Conservation (phyloP, 37 sponge, comb jelly and placozoan species). For the Amphimedon queenslandica region DNA sequence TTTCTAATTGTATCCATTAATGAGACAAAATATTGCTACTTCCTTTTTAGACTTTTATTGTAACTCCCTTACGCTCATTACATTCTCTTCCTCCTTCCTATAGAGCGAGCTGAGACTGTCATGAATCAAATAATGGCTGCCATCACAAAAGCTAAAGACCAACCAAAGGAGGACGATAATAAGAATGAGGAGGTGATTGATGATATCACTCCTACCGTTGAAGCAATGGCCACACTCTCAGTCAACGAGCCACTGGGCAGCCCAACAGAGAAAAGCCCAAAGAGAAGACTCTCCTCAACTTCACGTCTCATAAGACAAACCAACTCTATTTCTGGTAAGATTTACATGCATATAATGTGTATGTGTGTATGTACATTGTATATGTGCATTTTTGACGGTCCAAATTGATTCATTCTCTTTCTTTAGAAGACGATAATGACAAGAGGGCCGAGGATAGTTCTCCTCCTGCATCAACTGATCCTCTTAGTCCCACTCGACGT, state of each 20-base stretch:
- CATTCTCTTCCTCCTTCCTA: background rate
- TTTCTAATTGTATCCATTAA: too few species aligned
- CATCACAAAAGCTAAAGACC: background rate
- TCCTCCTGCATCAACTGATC: background rate
- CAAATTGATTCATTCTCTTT: background rate
- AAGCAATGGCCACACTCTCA: background rate
- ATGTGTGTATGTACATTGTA: too few species aligned
- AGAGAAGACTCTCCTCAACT: background rate
- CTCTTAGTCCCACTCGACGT: background rate
- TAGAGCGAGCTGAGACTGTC: slow-evolving; percentile 10
- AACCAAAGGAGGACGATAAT: background rate
- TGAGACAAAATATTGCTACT: too few species aligned
- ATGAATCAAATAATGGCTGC: background rate
- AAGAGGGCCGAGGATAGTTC: background rate
- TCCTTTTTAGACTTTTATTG: too few species aligned
- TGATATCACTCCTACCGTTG: slow-evolving; percentile 2
- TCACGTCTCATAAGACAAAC: background rate
- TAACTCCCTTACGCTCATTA: too few species aligned
- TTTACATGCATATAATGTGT: background rate
- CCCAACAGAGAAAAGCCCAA: background rate
- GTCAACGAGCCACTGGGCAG: background rate
- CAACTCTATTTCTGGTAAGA: slow-evolving; percentile 4
- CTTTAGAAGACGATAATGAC: background rate
- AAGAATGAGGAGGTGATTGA: background rate
- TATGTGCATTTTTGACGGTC: too few species aligned